These are phyloP conservation scores for Clarias fuscus DNA, from an alignment of 2,797 vertebrate species.

Conservation along the genomic window DNA sequence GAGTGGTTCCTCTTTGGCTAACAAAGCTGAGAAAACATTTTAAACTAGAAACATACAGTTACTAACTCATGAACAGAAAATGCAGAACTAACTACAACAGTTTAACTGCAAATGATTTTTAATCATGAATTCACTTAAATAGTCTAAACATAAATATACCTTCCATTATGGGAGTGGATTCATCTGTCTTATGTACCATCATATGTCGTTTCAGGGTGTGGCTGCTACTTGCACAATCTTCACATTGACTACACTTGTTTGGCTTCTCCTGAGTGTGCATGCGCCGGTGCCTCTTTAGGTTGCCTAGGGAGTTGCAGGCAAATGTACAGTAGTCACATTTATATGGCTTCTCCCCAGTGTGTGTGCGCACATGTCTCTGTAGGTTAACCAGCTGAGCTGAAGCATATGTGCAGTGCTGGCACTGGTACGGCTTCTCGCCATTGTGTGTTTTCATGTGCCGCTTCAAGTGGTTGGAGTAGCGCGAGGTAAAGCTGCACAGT, in stretches of 20 bases:
- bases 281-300: conserved; percentile 92
- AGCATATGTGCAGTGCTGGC: conserved; percentile 89
- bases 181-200: conserved; percentile 65
- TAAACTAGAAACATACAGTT: background rate
- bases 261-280: conserved; percentile 85
- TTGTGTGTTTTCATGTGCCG: conserved; percentile 97
- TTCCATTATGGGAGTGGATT: conserved; percentile 43
- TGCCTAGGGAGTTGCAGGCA: conserved; percentile 93
- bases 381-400: conserved; percentile 95
- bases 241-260: conserved; percentile 75
- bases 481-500: conserved; percentile 90
- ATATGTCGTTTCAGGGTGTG: conserved; percentile 72
- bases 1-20: conserved; percentile 48
- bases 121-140: background rate
- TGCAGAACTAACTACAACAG: background rate
- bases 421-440: conserved; percentile 92
- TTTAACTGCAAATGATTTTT: background rate
- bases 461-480: conserved; percentile 98
- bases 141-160: conserved; percentile 42
- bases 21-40: conserved; percentile 14
- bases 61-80: background rate
- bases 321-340: conserved; percentile 87
- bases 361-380: conserved; percentile 90
- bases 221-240: conserved; percentile 75
- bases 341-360: conserved; percentile 96